A percentile compares a stretch with the other conserved stretches of the same genome.
These are phyloP conservation scores for Hylaeus anthracinus DNA, from an alignment of 1,140 invertebrate species.

Conservation along the genomic window DNA sequence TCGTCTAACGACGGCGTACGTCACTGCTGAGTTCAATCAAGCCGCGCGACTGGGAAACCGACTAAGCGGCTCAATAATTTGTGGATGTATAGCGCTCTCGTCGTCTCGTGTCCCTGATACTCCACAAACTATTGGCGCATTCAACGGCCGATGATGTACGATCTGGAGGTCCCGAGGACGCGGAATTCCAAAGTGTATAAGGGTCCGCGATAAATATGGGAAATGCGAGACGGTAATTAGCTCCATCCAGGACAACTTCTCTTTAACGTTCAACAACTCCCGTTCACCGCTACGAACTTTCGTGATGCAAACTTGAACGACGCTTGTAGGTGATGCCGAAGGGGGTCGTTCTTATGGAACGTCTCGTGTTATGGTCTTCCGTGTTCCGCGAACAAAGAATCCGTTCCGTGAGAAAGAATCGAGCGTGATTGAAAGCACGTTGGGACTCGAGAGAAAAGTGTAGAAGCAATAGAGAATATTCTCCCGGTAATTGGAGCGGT, in stretches of 20 bases:
- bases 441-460: no score
- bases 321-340: neutral
- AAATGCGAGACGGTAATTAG: constrained; percentile 20
- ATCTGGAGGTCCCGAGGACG: neutral
- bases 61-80: constrained; percentile 43
- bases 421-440: no score
- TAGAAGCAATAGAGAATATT: no score
- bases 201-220: constrained; percentile 17
- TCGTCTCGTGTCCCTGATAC: constrained; percentile 27
- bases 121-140: constrained; percentile 31
- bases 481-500: no score
- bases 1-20: constrained; percentile 16
- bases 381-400: no score
- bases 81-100: constrained; percentile 1
- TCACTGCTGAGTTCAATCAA: constrained; percentile 34
- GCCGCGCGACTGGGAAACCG: constrained; percentile 13
- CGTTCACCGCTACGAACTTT: neutral
- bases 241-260: neutral
- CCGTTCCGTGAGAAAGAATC: no score
- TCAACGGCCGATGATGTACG: constrained; percentile 24
- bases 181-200: neutral
- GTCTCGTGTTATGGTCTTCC: neutral
- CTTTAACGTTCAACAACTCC: neutral
- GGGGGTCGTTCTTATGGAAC: neutral
- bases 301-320: neutral